Evolutionary conservation across 2,113 vertebrate genomes (phyloP).

Genomic region (Lontra canadensis): DNA sequence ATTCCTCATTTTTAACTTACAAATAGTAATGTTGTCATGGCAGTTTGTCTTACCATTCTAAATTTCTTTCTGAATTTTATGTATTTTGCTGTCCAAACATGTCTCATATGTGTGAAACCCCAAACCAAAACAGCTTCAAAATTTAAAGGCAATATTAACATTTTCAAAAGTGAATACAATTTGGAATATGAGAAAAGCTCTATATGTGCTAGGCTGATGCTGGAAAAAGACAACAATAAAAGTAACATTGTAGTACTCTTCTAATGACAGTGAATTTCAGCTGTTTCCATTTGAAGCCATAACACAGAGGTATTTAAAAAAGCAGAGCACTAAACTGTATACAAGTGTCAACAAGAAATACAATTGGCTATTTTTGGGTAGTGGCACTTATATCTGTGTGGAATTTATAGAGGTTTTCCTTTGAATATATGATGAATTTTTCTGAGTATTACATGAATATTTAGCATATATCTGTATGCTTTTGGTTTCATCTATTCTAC

Average conservation of each 20-base stretch:
- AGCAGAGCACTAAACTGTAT: neutral
- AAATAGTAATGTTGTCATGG: neutral
- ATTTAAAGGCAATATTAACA: neutral
- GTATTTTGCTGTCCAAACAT: neutral
- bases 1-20: neutral
- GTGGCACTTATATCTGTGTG: neutral
- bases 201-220: neutral
- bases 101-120: neutral
- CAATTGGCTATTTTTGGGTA: neutral
- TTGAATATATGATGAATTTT: neutral
- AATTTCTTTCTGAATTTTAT: neutral
- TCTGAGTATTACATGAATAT: neutral
- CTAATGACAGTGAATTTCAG: neutral
- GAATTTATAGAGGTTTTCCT: neutral
- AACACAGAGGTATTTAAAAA: neutral
- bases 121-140: neutral
- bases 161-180: neutral
- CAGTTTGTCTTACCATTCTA: neutral
- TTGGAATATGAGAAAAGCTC: neutral
- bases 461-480: neutral
- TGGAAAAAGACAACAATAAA: neutral
- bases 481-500: neutral
- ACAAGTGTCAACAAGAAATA: neutral
- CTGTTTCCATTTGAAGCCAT: neutral
- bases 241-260: neutral